Evolutionary conservation across 2,888 invertebrate genomes (phyloP).

Genomic region (Polydrusus pterygomalis): DNA sequence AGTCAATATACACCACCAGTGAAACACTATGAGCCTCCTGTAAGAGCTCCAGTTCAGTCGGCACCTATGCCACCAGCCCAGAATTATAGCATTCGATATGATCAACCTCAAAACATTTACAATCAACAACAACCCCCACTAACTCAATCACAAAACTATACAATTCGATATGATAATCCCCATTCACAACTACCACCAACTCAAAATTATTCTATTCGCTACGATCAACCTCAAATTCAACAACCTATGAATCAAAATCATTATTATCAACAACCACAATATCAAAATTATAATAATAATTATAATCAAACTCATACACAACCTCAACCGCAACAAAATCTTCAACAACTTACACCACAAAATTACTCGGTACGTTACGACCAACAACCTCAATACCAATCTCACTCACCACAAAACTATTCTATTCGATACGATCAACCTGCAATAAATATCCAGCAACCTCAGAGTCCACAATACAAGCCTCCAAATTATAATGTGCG

Average conservation of each 20-base stretch:
- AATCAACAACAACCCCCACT: slow-evolving; percentile 32
- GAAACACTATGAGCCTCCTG: slow-evolving; percentile 40
- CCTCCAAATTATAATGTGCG: slow-evolving; percentile 31
- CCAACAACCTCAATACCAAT: slow-evolving; percentile 37
- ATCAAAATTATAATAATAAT: slow-evolving; percentile 54
- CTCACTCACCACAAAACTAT: slow-evolving; percentile 38
- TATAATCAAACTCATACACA: slow-evolving; percentile 49
- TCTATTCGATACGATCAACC: slow-evolving; percentile 43
- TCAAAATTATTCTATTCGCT: slow-evolving; percentile 54
- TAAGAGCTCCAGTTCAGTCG: slow-evolving; percentile 15
- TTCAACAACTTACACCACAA: slow-evolving; percentile 35
- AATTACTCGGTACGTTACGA: slow-evolving; percentile 26
- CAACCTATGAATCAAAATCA: slow-evolving; percentile 29
- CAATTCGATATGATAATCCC: slow-evolving; percentile 10
- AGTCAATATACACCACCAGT: slow-evolving; percentile 48
- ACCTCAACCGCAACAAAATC: slow-evolving; percentile 5
- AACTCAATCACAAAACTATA: slow-evolving; percentile 33
- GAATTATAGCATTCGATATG: slow-evolving; percentile 54
- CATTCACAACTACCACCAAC: slow-evolving; percentile 20
- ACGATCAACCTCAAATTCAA: slow-evolving; percentile 54
- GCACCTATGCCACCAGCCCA: slow-evolving; percentile 31
- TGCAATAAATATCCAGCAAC: slow-evolving; percentile 20
- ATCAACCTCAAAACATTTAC: slow-evolving; percentile 52
- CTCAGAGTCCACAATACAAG: slow-evolving; percentile 27
- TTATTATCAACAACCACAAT: slow-evolving; percentile 21